Evolutionary conservation across 2,113 vertebrate genomes (phyloP).

Genomic region (Lynx canadensis): DNA sequence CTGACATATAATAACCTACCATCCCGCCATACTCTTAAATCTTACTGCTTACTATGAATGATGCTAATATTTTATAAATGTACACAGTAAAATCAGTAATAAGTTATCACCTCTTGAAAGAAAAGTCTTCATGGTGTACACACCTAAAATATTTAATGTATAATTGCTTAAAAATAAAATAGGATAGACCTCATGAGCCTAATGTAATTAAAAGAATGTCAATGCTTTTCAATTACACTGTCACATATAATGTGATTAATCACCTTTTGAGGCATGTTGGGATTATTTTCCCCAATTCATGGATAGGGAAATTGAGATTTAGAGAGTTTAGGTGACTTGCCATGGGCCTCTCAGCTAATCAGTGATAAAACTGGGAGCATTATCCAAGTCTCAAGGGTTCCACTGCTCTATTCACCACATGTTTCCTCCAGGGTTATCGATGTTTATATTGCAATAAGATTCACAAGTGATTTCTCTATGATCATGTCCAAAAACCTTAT

Average conservation of each 20-base stretch:
- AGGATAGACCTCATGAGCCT: neutral
- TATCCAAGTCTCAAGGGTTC: neutral
- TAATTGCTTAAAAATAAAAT: slow-evolving; percentile 49
- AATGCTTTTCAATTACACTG: slow-evolving; percentile 8
- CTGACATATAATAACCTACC: slow-evolving; percentile 56
- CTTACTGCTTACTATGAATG: slow-evolving; percentile 33
- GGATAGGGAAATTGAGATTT: neutral
- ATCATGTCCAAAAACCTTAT: neutral
- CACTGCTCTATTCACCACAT: neutral
- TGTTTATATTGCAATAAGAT: neutral
- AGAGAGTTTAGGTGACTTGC: neutral
- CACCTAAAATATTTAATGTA: slow-evolving; percentile 25
- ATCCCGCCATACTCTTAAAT: slow-evolving; percentile 40
- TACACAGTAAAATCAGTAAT: neutral
- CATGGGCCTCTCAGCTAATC: neutral
- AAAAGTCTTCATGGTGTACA: neutral
- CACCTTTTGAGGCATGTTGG: neutral
- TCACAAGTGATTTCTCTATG: neutral
- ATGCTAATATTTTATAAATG: slow-evolving; percentile 34
- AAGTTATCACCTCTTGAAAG: neutral
- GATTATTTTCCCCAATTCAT: neutral
- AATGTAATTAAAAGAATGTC: slow-evolving; percentile 8
- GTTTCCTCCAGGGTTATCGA: neutral
- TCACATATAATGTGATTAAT: neutral
- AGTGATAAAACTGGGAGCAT: neutral